Evolutionary conservation across 2,888 invertebrate genomes (phyloP).

Genomic region (Noctua comes): DNA sequence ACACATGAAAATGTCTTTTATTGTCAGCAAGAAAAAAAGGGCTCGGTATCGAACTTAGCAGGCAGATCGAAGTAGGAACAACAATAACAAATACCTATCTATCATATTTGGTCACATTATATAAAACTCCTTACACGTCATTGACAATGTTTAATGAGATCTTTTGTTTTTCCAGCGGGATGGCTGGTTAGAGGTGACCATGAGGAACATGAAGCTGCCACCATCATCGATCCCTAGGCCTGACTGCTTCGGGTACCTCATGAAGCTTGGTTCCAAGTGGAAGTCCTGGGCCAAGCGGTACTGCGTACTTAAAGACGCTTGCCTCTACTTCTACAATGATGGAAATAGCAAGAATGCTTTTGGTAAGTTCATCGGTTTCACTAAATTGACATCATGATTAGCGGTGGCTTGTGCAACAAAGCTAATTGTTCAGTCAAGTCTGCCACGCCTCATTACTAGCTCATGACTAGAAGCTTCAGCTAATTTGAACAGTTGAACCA

Average conservation of each 20-base stretch:
- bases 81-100: neutral
- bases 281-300: slow-evolving; percentile 97
- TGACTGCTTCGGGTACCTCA: slow-evolving; percentile 98
- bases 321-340: slow-evolving; percentile 97
- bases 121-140: neutral
- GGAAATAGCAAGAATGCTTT: slow-evolving; percentile 96
- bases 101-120: neutral
- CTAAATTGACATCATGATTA: neutral
- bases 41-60: neutral
- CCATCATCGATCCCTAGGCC: slow-evolving; percentile 94
- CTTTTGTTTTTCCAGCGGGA: slow-evolving; percentile 78
- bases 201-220: slow-evolving; percentile 95
- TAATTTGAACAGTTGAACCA: neutral
- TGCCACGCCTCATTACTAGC: neutral
- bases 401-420: neutral
- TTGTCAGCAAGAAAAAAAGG: neutral
- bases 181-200: slow-evolving; percentile 91
- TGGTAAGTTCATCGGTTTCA: slow-evolving; percentile 90
- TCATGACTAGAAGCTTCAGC: neutral
- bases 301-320: slow-evolving; percentile 98
- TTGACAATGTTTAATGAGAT: neutral
- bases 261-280: slow-evolving; percentile 96
- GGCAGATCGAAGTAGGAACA: neutral
- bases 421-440: neutral
- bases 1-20: neutral